Conservation (phyloP, 37 sponge, comb jelly and placozoan species). For the Eunapius fragilis region DNA sequence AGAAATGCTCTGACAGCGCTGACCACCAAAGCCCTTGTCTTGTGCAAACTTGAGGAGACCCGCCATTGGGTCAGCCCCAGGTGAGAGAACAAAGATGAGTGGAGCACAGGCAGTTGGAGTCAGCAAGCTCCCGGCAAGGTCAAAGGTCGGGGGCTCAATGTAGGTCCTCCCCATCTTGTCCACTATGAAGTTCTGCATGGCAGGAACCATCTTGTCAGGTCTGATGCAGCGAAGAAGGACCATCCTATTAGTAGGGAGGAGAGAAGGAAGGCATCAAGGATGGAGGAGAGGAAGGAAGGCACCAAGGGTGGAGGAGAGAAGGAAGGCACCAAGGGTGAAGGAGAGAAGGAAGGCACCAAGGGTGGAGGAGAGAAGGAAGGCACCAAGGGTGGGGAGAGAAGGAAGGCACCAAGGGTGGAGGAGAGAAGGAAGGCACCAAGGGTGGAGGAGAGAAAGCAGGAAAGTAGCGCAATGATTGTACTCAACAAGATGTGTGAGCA, state of each 20-base stretch:
- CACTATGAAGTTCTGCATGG: conserved; percentile 83
- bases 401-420: too few relatives aligned
- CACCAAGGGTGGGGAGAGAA: too few relatives aligned
- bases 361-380: too few relatives aligned
- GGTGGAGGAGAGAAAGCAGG: too few relatives aligned
- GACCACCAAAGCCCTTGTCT: conserved; percentile 95
- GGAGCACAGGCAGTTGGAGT: conserved; percentile 90
- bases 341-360: too few relatives aligned
- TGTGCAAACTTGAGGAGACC: conserved; percentile 98
- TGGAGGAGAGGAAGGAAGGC: too few relatives aligned
- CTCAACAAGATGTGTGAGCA: too few relatives aligned
- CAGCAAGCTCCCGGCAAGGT: conserved; percentile 81
- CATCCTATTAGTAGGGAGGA: conserved; percentile 79
- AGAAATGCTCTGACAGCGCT: conserved; percentile 93
- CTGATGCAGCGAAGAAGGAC: conserved; percentile 86
- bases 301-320: conserved; percentile 54
- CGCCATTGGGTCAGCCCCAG: conserved; percentile 97
- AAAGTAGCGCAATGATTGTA: too few relatives aligned
- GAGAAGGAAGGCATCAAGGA: too few relatives aligned
- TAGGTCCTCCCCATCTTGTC: conserved; percentile 85
- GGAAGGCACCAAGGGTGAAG: too few relatives aligned
- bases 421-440: too few relatives aligned
- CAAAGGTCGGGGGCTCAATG: conserved; percentile 98
- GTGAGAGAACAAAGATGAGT: conserved; percentile 98
- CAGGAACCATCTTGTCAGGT: conserved; percentile 93